Evolutionary conservation across 2,797 vertebrate species (phyloP), one percentile per base, ranked within the genome.

Genomic region (Sebastes diploproa): DNA sequence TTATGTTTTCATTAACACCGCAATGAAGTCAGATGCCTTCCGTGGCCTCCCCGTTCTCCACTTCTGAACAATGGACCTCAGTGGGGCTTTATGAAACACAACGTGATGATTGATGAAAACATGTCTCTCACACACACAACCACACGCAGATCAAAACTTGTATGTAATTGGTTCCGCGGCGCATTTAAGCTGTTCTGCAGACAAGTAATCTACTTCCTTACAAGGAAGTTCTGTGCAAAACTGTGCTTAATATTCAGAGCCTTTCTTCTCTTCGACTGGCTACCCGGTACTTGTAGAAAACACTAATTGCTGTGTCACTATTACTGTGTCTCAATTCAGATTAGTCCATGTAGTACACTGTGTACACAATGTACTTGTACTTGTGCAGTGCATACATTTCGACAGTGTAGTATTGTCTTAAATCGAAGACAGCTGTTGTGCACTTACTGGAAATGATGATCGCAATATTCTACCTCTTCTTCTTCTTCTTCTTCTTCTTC

Each of bases 1-100:
- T 36, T 7, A 3, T 71, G 56, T 77, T 77, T 76, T 82, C 29
- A 75, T 85, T 64, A 34, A 80, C 50, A 61, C 32, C 1, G 0
- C 38, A 30, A n/a, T 60, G 32, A 76, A 65, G 72, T 68, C 27
- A 6, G 38, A 63, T 60, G 52, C 22, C 25, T 25, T 50, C 14
- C 13, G 23, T 2, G 20, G 4, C 7, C 12, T 72, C 32, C 6
- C 29, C 3, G 10, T 14, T 27, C 30, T 46, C 14, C 46, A 59
- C 36, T 46, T 62, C 18, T 4, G 34, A 66, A 66, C 27, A 77
- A 1, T 77, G 16, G 71, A 71, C 52, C 56, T 50, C 50, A 67
- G 72, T 70, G 9, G 8, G 25, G 56, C n/a, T 54, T 61, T 23
- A 56, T 62, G 29, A 72, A 62, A 63, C 7, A 14, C 55, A 69